Conservation (phyloP, 2,888 invertebrate genomes). For the Yponomeuta plumbellus region DNA sequence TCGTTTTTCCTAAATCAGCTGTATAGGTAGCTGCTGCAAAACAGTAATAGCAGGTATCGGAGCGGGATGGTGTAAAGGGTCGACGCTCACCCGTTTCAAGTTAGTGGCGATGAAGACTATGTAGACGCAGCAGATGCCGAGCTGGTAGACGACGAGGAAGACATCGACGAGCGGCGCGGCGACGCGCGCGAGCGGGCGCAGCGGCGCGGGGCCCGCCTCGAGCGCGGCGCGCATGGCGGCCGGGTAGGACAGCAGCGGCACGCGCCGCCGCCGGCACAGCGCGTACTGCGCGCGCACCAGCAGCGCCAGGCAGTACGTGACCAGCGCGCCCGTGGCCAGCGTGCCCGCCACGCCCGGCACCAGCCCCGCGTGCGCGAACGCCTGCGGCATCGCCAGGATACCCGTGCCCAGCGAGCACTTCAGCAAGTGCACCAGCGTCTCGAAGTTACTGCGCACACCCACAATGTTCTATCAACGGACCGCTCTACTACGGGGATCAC, state of each 20-base stretch:
- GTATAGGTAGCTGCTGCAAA: too few relatives aligned
- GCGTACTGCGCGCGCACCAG: constrained; percentile 78
- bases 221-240: constrained; percentile 88
- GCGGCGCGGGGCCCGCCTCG: constrained; percentile 80
- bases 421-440: constrained; percentile 89
- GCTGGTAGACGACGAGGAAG: constrained; percentile 87
- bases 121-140: constrained; percentile 97
- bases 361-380: constrained; percentile 91
- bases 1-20: too few relatives aligned
- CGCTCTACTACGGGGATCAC: neutral
- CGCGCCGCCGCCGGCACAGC: constrained; percentile 76
- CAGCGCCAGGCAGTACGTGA: constrained; percentile 92
- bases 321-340: constrained; percentile 84
- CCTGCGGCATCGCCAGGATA: constrained; percentile 94
- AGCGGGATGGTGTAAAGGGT: neutral
- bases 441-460: constrained; percentile 78
- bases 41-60: too few relatives aligned
- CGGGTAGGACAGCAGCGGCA: constrained; percentile 89
- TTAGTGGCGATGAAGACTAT: constrained; percentile 94
- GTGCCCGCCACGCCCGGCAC: constrained; percentile 86
- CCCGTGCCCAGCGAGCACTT: constrained; percentile 96
- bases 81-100: constrained; percentile 77
- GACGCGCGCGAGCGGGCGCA: constrained; percentile 78
- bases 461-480: neutral
- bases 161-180: constrained; percentile 80